These are phyloP conservation scores for Azemiops feae DNA, from an alignment of 2,113 vertebrate species.

Conservation along the genomic window DNA sequence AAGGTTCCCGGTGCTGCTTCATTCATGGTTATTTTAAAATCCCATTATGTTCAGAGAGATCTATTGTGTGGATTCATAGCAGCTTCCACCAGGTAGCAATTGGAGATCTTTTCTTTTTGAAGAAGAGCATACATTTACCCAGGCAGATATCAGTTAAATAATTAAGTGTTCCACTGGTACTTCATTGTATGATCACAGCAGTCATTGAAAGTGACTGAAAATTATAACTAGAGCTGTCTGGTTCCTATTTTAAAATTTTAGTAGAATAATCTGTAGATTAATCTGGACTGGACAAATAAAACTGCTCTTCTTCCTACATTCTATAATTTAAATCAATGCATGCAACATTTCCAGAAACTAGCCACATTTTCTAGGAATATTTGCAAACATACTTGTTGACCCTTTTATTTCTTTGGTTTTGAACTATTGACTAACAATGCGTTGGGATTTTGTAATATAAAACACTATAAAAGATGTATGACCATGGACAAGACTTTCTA, in stretches of 20 bases:
- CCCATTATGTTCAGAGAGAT: not conserved
- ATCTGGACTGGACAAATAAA: not conserved
- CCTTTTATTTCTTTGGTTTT: not conserved
- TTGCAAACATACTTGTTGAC: not conserved
- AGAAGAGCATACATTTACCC: not conserved
- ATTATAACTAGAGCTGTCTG: not conserved
- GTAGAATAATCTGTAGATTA: not conserved
- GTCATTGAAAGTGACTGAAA: not conserved
- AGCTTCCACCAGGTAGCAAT: not conserved
- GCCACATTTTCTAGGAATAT: not conserved
- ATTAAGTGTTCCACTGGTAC: not conserved
- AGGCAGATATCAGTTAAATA: not conserved
- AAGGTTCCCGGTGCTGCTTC: not conserved
- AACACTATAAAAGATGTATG: not conserved
- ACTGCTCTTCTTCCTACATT: not conserved
- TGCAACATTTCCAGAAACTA: not conserved
- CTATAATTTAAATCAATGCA: not conserved
- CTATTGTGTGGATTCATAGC: not conserved
- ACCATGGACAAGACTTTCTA: no score
- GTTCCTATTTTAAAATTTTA: not conserved
- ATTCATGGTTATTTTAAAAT: not conserved
- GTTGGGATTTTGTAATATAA: not conserved
- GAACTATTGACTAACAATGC: not conserved
- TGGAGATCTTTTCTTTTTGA: not conserved
- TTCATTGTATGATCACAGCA: not conserved